A percentile compares a stretch with the other conserved stretches of the same genome.
Conservation (phyloP, 1,140 invertebrate species). For the Brevipalpus yothersi region DNA sequence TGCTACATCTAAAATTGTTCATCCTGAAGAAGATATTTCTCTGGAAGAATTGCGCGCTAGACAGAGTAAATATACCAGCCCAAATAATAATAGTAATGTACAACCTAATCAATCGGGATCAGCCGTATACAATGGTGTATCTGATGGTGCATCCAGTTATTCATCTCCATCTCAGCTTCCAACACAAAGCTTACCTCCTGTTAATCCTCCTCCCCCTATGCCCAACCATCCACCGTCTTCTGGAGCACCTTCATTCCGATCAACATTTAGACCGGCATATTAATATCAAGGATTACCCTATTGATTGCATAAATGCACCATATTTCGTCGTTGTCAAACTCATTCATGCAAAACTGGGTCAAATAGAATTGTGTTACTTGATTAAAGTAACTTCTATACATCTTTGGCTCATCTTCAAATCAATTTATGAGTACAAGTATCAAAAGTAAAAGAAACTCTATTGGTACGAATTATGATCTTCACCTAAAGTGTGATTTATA, state of each 20-base stretch:
- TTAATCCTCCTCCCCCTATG: not conserved
- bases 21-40: constrained; percentile 78
- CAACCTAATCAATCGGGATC: not conserved
- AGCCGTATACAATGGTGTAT: not conserved
- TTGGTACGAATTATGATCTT: too few species aligned
- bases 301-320: too few species aligned
- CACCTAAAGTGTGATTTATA: too few species aligned
- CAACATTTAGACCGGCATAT: not conserved
- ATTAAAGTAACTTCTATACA: too few species aligned
- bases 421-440: too few species aligned
- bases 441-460: too few species aligned
- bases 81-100: not conserved
- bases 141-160: not conserved
- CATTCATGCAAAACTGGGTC: too few species aligned
- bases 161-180: not conserved
- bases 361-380: too few species aligned
- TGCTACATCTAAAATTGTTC: constrained; percentile 67
- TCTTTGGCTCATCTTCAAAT: too few species aligned
- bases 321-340: too few species aligned
- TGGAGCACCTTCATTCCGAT: not conserved
- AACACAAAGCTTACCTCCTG: not conserved
- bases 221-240: not conserved
- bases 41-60: constrained; percentile 57
- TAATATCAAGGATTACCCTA: not conserved
- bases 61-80: constrained; percentile 38